Evolutionary conservation across 2,113 vertebrate species (phyloP), one percentile per base, ranked within the genome.

Genomic region (Lota lota): DNA sequence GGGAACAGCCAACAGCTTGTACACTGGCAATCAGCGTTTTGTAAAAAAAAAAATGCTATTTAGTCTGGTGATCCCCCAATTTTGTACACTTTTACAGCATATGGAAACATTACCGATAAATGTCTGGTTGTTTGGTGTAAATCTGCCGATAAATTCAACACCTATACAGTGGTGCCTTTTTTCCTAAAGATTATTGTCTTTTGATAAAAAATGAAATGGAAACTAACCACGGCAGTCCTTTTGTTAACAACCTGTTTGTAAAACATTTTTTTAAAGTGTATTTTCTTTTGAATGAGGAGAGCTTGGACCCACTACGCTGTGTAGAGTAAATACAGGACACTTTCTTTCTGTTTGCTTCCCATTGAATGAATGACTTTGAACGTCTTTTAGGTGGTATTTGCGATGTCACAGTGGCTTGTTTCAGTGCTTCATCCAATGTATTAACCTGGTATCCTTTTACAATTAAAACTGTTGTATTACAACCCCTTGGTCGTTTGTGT

Each of bases 371-470:
- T 79, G 68, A 84, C 64, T 60, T 80, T 76, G 84, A 79, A 80
- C 78, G 88, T 73, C 75, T 85, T 87, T 88, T 86, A 79, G 79
- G 85, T 88, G 86, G 85, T 88, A 82, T 81, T 90, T 89, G 88
- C 83, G 82, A 85, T 76, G 86, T 91, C 85, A 85, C 83, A 66
- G 91, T 91, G 87, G 88, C 87, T 91, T 90, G 87, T 90, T 88
- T 87, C 85, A 84, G 86, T 89, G 89, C 85, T 89, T 88, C 86
- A 87, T 88, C 89, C 88, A 88, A 22, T 91, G 88, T 92, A 88
- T 84, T 90, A 87, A 89, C 85, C 71, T 47, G 70, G 79, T 88
- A 86, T 85, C 83, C 79, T 89, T 89, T 91, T 88, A 75, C 88
- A 89, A 91, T 84, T 91, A 91, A 91, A 91, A 84, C 65, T 33